phyloP scores from a whole-genome alignment of 2,113 vertebrate species.

The Sinocyclocheilus maitianheensis region DNA sequence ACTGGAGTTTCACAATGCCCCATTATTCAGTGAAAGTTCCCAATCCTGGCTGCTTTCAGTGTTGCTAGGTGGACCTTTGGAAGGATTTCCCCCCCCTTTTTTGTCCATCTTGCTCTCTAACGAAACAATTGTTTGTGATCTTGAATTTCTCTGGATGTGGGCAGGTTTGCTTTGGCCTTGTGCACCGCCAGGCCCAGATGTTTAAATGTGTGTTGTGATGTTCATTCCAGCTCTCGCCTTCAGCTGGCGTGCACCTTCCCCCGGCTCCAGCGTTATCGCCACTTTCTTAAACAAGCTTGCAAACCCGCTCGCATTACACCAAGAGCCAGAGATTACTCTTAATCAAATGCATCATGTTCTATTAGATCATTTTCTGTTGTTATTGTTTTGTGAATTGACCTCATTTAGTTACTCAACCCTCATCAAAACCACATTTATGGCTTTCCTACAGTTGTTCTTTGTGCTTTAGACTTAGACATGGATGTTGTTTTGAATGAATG shows the following conservation, averaged over 20 bases:
- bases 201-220: constrained; percentile 33
- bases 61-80: background rate
- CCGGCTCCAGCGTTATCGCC: background rate
- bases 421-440: constrained; percentile 18
- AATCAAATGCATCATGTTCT: constrained; percentile 32
- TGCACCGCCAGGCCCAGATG: constrained; percentile 44
- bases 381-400: constrained; percentile 22
- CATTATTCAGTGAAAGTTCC: constrained; percentile 20
- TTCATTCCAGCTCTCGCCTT: constrained; percentile 10
- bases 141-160: constrained; percentile 31
- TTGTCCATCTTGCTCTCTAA: background rate
- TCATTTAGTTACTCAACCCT: constrained; percentile 14
- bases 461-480: background rate
- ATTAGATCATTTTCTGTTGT: constrained; percentile 35
- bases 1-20: background rate
- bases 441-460: background rate
- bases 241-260: constrained; percentile 13
- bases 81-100: background rate
- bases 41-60: background rate
- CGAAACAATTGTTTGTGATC: constrained; percentile 23
- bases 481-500: constrained; percentile 11
- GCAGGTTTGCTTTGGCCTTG: constrained; percentile 17
- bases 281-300: constrained; percentile 11
- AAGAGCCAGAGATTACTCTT: constrained; percentile 23
- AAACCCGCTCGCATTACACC: constrained; percentile 5